Evolutionary conservation across 2,888 invertebrate genomes (phyloP).

Genomic region (Acronicta psi): DNA sequence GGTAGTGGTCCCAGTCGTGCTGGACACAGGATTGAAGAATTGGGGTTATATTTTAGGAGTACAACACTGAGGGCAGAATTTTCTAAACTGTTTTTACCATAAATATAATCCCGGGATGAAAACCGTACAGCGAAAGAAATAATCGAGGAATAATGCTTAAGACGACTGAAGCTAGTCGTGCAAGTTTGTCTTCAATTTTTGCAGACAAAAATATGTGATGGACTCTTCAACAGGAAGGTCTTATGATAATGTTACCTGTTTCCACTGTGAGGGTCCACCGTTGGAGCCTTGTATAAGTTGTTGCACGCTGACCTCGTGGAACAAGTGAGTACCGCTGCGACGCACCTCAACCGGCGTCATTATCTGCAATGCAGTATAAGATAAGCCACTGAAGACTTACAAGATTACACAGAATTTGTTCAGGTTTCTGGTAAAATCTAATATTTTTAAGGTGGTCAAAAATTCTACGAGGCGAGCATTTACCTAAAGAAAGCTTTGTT

Average conservation of each 20-base stretch:
- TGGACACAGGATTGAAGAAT: slow-evolving; percentile 58
- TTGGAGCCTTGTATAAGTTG: slow-evolving; percentile 86
- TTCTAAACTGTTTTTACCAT: no score
- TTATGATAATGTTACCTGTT: slow-evolving; percentile 68
- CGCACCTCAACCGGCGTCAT: slow-evolving; percentile 91
- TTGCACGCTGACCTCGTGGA: slow-evolving; percentile 90
- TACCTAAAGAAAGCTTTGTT: no score
- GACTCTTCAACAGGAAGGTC: no score
- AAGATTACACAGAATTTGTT: neutral
- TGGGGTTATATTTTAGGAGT: no score
- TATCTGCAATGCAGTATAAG: slow-evolving; percentile 81
- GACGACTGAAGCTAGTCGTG: no score
- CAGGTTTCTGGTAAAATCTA: neutral
- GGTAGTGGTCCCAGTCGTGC: slow-evolving; percentile 91
- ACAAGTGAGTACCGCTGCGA: slow-evolving; percentile 90
- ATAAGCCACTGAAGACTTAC: neutral
- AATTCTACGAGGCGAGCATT: neutral
- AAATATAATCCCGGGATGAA: no score
- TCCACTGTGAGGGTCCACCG: slow-evolving; percentile 86
- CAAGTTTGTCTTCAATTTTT: no score
- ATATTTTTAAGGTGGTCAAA: neutral
- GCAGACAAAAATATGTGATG: no score
- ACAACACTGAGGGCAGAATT: no score
- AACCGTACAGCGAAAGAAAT: no score
- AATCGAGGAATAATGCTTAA: no score